These are phyloP conservation scores for Oncorhynchus nerka DNA, from an alignment of 2,113 vertebrate species.

Conservation along the genomic window DNA sequence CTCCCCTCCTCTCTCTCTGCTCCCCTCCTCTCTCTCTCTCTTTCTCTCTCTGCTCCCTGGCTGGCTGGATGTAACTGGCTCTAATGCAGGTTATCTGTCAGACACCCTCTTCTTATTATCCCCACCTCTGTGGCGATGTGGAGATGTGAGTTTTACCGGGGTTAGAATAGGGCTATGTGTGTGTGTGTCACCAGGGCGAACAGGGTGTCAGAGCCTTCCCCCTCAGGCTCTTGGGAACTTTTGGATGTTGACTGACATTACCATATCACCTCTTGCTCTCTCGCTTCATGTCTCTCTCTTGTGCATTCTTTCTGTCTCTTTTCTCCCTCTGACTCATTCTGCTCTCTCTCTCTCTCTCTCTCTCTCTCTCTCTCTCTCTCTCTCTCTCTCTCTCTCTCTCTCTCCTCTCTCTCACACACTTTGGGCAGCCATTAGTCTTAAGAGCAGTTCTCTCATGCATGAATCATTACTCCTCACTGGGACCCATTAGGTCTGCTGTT, in stretches of 20 bases:
- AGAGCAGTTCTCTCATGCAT: slow-evolving; percentile 55
- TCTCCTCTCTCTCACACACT: slow-evolving; percentile 36
- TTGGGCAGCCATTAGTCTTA: slow-evolving; percentile 54
- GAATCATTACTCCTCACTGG: slow-evolving; percentile 56
- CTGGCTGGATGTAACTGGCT: not conserved
- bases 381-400: slow-evolving; percentile 40
- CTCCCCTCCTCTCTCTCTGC: not conserved
- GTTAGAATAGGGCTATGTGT: too few species aligned
- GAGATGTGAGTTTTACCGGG: slow-evolving; percentile 8
- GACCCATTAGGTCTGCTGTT: slow-evolving; percentile 46
- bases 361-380: slow-evolving; percentile 35
- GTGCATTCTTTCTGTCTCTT: too few species aligned
- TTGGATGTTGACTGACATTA: slow-evolving; percentile 27
- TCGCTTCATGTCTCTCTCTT: not conserved
- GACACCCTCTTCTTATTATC: slow-evolving; percentile 53
- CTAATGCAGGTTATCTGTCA: slow-evolving; percentile 37
- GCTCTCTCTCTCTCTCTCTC: slow-evolving; percentile 1
- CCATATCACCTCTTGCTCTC: slow-evolving; percentile 1
- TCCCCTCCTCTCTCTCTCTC: not conserved
- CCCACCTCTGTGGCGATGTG: slow-evolving; percentile 33
- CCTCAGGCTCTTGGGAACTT: slow-evolving; percentile 43
- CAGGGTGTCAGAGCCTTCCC: slow-evolving; percentile 21
- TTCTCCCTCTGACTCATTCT: not conserved
- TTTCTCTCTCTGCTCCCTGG: not conserved
- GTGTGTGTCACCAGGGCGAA: too few species aligned